Base-by-base conservation (phyloP, 2,888 invertebrate genomes). In the Epinotia demarniana region DNA sequence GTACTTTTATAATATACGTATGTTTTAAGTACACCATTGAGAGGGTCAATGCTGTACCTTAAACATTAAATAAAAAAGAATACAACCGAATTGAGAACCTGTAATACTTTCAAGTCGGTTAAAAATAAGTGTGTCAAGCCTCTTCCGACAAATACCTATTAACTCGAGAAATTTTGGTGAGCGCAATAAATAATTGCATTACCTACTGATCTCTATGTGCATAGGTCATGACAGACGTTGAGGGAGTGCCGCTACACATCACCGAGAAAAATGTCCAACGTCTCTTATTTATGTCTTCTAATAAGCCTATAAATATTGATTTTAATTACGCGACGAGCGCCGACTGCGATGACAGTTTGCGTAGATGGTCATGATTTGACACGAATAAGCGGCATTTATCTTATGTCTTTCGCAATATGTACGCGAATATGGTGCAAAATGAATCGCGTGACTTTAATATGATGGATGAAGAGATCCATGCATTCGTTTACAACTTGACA, bases 271-370 rank as follows among this genome's bases (percentile, higher is more conserved):
- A 85, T 83, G 83, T 79, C 80, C 79, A 80, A 75, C 49, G 78
- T 80, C 80, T 82, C 81, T 84, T 85, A 88, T 86, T 85, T 84
- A 87, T 83, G 82, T 84, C 81, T 83, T 84, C 81, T 85, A 85
- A 84, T 86, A 84, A 83, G 84, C 78, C 85, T 79, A 88, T 90
- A 87, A 89, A 90, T 90, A 90, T 88, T 86, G 83, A 86, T 86
- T 86, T 86, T 89, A 89, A 90, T 89, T 89, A 89, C 84, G 81
- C 80, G 82, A 84, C 83, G 78, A 58, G 69, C 81, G 77, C 81
- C 72, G 75, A 71, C 67, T 73, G 72, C 81, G 81, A 81, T 84
- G 85, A 84, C 85, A 85, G 84, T 69, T 76, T 77, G 79, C 84
- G 80, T 83, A 84, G 83, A 86, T 83, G 83, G 82, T 78, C 78